A percentile compares a stretch with the other conserved stretches of the same genome.
These are phyloP conservation scores for Ligdia adustata DNA, from an alignment of 2,888 invertebrate genomes.

Conservation along the genomic window DNA sequence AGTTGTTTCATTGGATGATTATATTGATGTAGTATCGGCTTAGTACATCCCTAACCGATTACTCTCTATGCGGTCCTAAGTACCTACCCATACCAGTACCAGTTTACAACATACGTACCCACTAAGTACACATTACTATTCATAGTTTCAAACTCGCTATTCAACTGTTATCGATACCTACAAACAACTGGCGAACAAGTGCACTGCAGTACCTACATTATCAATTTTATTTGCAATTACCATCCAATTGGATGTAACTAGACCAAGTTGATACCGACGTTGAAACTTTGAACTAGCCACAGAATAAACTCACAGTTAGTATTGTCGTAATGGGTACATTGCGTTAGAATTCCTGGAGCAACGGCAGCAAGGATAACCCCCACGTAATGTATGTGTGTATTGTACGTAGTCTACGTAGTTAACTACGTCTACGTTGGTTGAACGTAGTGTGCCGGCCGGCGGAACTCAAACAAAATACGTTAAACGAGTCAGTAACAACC, in stretches of 20 bases:
- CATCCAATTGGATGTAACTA: constrained; percentile 42
- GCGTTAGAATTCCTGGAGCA: constrained; percentile 47
- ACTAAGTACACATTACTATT: neutral
- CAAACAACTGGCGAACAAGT: neutral
- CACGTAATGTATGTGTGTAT: constrained; percentile 17
- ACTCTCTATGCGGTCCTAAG: too few species aligned
- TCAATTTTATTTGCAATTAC: constrained; percentile 44
- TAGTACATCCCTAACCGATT: too few species aligned
- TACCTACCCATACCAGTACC: too few species aligned
- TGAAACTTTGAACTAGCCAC: constrained; percentile 25
- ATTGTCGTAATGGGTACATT: constrained; percentile 26
- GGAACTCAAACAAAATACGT: constrained; percentile 57
- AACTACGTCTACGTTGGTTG: constrained; percentile 46
- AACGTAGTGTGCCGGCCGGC: constrained; percentile 45
- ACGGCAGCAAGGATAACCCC: constrained; percentile 40
- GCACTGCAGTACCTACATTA: constrained; percentile 32
- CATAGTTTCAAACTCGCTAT: neutral
- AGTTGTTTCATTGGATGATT: too few species aligned
- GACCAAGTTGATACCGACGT: constrained; percentile 21
- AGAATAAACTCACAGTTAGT: neutral
- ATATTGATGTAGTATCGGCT: too few species aligned
- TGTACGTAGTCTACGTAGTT: constrained; percentile 33
- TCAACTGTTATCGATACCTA: constrained; percentile 11
- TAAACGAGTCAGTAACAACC: constrained; percentile 66
- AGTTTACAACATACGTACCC: too few species aligned